phyloP scores from a whole-genome alignment of 2,888 invertebrate genomes.

The Odontocolon sp. region DNA sequence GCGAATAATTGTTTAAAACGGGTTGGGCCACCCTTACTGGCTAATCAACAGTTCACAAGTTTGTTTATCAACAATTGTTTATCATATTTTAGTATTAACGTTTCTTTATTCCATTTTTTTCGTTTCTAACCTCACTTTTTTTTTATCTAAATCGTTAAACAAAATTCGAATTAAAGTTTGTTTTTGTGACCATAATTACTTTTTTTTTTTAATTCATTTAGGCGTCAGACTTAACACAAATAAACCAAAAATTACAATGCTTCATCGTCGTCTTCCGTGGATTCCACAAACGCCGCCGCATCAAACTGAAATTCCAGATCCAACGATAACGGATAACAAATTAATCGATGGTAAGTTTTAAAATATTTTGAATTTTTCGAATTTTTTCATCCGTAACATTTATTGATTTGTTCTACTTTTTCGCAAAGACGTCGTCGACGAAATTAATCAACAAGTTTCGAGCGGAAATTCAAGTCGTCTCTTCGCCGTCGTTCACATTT shows the following conservation, averaged over 20 bases:
- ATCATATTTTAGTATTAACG: no score
- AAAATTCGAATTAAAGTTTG: not conserved
- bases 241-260: not conserved
- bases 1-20: conserved; percentile 66
- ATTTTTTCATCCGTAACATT: not conserved
- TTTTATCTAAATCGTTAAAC: not conserved
- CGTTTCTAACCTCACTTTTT: conserved; percentile 39
- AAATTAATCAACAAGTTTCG: conserved; percentile 85
- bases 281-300: conserved; percentile 59
- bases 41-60: conserved; percentile 65
- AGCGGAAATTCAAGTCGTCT: conserved; percentile 84
- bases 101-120: not conserved
- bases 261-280: conserved; percentile 68
- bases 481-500: conserved; percentile 91
- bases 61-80: conserved; percentile 38
- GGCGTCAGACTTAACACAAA: not conserved
- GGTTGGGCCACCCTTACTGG: conserved; percentile 56
- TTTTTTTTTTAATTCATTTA: not conserved
- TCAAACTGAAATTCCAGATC: conserved; percentile 67
- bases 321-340: conserved; percentile 69
- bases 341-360: conserved; percentile 65
- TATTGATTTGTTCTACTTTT: not conserved
- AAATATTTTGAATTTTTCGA: not conserved
- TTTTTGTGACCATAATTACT: not conserved
- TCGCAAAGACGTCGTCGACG: conserved; percentile 84